Percentiles rank a stretch among this genome's conserved stretches.
These are phyloP conservation scores for Drosophila tristis DNA, from an alignment of 1,140 invertebrate species.

Conservation along the genomic window DNA sequence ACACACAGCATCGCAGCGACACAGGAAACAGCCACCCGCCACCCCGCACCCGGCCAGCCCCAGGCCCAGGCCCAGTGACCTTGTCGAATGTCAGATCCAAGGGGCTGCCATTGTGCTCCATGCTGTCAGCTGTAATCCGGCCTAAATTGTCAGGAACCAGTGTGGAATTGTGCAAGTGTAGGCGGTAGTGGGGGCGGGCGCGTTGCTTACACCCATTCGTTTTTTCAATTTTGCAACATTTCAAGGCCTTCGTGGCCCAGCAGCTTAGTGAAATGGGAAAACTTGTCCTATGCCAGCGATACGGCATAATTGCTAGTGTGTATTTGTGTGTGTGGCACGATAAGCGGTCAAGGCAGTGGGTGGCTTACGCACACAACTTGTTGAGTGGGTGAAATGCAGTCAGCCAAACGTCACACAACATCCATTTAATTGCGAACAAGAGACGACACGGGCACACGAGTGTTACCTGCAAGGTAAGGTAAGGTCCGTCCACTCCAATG, in stretches of 20 bases:
- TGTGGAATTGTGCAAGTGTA: not conserved
- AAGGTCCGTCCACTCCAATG: no score
- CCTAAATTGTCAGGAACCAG: conserved; percentile 64
- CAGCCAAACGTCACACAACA: not conserved
- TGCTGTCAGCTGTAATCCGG: conserved; percentile 61
- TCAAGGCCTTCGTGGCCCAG: conserved; percentile 46
- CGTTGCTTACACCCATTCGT: conserved; percentile 14
- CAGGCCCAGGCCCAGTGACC: conserved; percentile 50
- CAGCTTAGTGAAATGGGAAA: conserved; percentile 52
- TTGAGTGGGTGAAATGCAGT: conserved; percentile 11
- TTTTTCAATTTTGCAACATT: conserved; percentile 67
- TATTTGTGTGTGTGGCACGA: conserved; percentile 14
- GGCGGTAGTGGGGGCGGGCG: not conserved
- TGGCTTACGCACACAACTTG: conserved; percentile 27
- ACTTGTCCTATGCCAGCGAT: conserved; percentile 14
- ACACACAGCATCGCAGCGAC: conserved; percentile 2
- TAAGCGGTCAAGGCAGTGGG: conserved; percentile 50
- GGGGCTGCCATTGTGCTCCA: conserved; percentile 34
- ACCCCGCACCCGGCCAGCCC: conserved; percentile 13
- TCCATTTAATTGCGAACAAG: conserved; percentile 3
- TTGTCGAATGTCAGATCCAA: conserved; percentile 70
- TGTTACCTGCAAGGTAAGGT: no score
- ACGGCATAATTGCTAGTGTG: conserved; percentile 3
- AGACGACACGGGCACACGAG: not conserved
- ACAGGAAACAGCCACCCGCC: conserved; percentile 15